Conservation (phyloP, 2,113 vertebrate genomes). For the Phalacrocorax carbo region DNA sequence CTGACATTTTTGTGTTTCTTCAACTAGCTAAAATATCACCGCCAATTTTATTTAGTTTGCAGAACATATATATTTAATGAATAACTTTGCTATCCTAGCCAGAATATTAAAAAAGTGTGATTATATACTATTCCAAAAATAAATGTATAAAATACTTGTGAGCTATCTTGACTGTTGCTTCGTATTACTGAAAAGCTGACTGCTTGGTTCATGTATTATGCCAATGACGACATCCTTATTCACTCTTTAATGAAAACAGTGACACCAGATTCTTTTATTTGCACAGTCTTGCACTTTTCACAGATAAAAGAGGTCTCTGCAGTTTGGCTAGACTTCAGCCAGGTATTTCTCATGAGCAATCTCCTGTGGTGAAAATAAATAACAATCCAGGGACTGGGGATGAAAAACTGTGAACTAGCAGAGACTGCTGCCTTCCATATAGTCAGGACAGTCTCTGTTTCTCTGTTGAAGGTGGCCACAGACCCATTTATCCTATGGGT, state of each 20-base stretch:
- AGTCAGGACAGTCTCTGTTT: not conserved
- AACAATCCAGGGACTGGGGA: not conserved
- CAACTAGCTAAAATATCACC: not conserved
- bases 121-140: not conserved
- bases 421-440: not conserved
- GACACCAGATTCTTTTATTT: not conserved
- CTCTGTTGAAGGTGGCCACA: not conserved
- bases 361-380: not conserved
- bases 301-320: not conserved
- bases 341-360: not conserved
- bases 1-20: not conserved
- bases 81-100: not conserved
- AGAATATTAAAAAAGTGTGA: not conserved
- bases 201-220: not conserved
- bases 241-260: not conserved
- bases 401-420: not conserved
- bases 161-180: constrained; percentile 24
- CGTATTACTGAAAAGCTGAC: not conserved
- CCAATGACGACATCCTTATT: not conserved
- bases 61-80: constrained; percentile 8
- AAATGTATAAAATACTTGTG: constrained; percentile 2
- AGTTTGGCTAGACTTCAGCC: not conserved
- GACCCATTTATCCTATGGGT: not conserved
- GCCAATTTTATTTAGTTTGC: not conserved
- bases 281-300: not conserved